Evolutionary conservation across 2,888 invertebrate species (phyloP).

Genomic region (Thera britannica): DNA sequence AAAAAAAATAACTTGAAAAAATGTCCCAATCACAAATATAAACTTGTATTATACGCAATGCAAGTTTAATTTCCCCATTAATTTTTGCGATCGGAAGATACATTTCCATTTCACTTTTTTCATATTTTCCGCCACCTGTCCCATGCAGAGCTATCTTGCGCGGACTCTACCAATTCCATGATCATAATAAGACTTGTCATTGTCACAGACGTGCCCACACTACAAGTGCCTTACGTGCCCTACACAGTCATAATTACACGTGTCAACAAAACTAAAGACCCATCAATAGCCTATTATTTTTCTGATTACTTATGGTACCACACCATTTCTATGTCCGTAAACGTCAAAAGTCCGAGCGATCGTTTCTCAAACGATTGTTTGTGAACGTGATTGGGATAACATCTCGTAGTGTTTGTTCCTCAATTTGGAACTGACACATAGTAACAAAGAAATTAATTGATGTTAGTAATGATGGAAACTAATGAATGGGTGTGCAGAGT

Average conservation of each 20-base stretch:
- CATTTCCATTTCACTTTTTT: no score
- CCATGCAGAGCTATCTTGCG: no score
- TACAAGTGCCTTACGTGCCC: not conserved
- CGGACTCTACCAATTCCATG: no score
- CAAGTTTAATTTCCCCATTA: no score
- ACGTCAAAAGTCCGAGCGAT: conserved; percentile 69
- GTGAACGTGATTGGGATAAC: conserved; percentile 38
- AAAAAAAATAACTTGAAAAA: no score
- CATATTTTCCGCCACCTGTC: no score
- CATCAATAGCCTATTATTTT: conserved; percentile 59
- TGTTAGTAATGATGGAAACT: conserved; percentile 76
- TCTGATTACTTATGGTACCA: conserved; percentile 67
- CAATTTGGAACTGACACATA: conserved; percentile 80
- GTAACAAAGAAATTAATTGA: conserved; percentile 84
- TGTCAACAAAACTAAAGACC: conserved; percentile 42
- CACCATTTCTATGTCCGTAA: conserved; percentile 66
- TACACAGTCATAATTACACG: conserved; percentile 27
- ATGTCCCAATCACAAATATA: no score
- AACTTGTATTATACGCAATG: no score
- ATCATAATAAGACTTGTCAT: no score
- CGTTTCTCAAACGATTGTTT: conserved; percentile 76
- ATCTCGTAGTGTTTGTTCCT: conserved; percentile 77
- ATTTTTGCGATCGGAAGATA: no score
- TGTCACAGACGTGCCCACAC: not conserved
- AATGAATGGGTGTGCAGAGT: conserved; percentile 68